Base-by-base conservation (phyloP, 2,797 vertebrate species). In the Spinus pinus region DNA sequence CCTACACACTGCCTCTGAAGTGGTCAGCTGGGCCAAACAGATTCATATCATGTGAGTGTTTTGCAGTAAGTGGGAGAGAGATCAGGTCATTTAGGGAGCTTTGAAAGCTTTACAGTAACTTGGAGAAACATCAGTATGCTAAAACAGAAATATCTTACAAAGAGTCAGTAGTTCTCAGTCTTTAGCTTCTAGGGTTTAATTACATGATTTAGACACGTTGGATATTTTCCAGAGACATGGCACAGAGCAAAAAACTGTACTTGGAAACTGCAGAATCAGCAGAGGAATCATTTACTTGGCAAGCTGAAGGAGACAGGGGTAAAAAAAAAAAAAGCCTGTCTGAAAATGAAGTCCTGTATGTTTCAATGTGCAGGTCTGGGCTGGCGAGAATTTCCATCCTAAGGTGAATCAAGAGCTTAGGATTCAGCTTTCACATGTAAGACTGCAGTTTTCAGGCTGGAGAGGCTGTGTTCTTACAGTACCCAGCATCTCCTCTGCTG, bases 241-340 rank as follows among this genome's bases (percentile, higher is more conserved):
- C 42, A 88, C 49, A 87, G 39, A 93, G 74, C 13, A 86, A 88
- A 87, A 86, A 86, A 23, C 22, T 64, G 61, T 56, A 71, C 50
- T 88, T 89, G 53, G 67, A 96, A 95, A 97, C 56, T 95, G 95
- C 86, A 87, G 92, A 94, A 88, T 94, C 93, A 96, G 92, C 94
- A 93, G 67, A 95, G 49, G 86, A 94, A 92, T 92, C 78, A 67
- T 92, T 88, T 80, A 67, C 50, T 90, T 95, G 92, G 88, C 83
- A 94, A 92, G 90, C 71, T 37, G 80, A 37, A 46, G 41, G 44
- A 91, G 31, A 54, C 35, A 7, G 14, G n/a, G 19, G 2, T 42
- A 24, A 25, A 8, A 28, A 35, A 47, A 65, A 93, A 62, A 70
- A 67, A 66, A 72, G 35, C 9, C 74, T 66, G 62, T 70, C 81